phyloP scores from a whole-genome alignment of 2,888 invertebrate genomes.

The Andrena trimmerana region DNA sequence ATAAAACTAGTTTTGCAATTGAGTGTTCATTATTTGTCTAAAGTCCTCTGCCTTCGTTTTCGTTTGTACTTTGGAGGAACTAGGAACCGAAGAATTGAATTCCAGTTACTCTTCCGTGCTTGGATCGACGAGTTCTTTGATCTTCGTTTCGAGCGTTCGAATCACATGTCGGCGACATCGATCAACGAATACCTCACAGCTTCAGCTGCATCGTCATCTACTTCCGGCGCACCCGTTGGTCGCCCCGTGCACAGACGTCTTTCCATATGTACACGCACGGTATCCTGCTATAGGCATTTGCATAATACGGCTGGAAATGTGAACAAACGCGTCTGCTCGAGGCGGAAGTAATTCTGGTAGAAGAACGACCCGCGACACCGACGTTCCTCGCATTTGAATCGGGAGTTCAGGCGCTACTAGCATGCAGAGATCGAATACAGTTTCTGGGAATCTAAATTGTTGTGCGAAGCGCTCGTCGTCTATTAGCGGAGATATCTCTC shows the following conservation, averaged over 20 bases:
- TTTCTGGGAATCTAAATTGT: too few relatives aligned
- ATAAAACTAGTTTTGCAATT: too few relatives aligned
- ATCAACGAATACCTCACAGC: neutral
- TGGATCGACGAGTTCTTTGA: too few relatives aligned
- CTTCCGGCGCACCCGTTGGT: conserved; percentile 16
- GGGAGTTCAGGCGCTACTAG: neutral
- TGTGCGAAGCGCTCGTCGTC: too few relatives aligned
- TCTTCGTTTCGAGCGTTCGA: neutral
- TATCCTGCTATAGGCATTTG: conserved; percentile 30
- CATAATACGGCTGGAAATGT: conserved; percentile 35
- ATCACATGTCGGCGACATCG: neutral
- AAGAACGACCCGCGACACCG: conserved; percentile 31
- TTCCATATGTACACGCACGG: conserved; percentile 21
- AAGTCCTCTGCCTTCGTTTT: too few relatives aligned
- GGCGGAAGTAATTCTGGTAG: conserved; percentile 16
- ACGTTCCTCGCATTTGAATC: conserved; percentile 34
- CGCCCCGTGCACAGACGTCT: conserved; percentile 5
- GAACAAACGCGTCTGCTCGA: conserved; percentile 13
- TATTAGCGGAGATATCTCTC: too few relatives aligned
- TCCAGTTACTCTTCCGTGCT: neutral
- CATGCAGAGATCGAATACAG: too few relatives aligned
- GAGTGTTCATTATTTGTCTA: too few relatives aligned
- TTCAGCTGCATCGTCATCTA: neutral
- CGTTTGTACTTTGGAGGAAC: too few relatives aligned
- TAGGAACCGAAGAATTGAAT: neutral